Evolutionary conservation across 64 coral and sea anemone species (phyloP).

Genomic region (Montipora capricornis): DNA sequence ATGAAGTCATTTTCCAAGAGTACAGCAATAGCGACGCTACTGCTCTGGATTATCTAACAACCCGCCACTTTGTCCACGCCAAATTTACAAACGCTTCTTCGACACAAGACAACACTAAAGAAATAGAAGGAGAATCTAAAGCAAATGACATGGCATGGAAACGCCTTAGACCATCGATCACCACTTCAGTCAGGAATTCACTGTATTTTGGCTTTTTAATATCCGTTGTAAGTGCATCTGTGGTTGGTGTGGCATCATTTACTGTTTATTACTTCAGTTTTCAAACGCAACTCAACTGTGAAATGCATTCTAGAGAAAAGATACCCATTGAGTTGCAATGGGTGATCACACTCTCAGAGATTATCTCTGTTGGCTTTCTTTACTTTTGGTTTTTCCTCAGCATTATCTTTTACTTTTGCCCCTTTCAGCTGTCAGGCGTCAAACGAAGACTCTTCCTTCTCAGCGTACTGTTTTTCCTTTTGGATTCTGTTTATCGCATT

Average conservation of each 20-base stretch:
- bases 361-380: not conserved
- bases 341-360: not conserved
- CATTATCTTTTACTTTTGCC: not conserved
- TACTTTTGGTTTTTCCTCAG: not conserved
- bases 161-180: not conserved
- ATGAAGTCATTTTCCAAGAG: too few relatives aligned
- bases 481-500: conserved; percentile 9
- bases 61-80: too few relatives aligned
- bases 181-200: too few relatives aligned
- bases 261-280: not conserved
- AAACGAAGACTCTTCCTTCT: not conserved
- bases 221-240: too few relatives aligned
- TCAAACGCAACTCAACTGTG: not conserved
- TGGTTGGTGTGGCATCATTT: not conserved
- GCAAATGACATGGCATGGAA: conserved; percentile 20
- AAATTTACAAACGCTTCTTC: not conserved
- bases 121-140: not conserved
- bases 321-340: not conserved
- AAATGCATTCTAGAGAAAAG: too few relatives aligned
- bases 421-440: not conserved
- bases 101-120: not conserved
- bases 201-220: too few relatives aligned
- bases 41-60: too few relatives aligned
- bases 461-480: not conserved
- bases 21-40: too few relatives aligned